These are phyloP conservation scores for Rhynchotus rufescens DNA, from an alignment of 2,797 vertebrate species.

Conservation along the genomic window DNA sequence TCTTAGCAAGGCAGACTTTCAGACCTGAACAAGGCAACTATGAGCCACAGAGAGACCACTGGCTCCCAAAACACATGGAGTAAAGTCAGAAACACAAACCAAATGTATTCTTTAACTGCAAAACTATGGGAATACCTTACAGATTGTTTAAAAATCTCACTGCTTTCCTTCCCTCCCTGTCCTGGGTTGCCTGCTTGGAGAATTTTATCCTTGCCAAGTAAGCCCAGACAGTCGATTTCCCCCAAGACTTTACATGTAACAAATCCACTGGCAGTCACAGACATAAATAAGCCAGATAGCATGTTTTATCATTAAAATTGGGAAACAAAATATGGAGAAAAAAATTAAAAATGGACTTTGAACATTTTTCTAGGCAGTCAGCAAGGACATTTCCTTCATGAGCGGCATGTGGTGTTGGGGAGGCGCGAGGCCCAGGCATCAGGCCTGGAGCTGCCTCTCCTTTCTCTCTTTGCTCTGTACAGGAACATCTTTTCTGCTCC, in stretches of 20 bases:
- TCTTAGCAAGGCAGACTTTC: neutral
- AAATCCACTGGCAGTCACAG: neutral
- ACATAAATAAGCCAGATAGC: neutral
- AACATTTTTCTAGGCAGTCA: neutral
- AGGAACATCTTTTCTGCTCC: neutral
- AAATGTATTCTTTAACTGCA: neutral
- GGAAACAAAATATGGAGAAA: neutral
- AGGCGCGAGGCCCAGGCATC: neutral
- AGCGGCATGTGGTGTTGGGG: fast-evolving
- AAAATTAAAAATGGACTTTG: neutral
- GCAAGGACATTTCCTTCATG: neutral
- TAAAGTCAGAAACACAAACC: neutral
- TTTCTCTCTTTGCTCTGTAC: conserved; percentile 2
- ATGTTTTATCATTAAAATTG: neutral
- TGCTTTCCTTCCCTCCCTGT: neutral
- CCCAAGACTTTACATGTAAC: neutral
- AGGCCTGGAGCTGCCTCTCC: neutral
- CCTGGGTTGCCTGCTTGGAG: neutral
- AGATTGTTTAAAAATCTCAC: neutral
- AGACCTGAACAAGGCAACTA: neutral
- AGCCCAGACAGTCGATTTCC: neutral
- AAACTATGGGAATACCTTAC: neutral
- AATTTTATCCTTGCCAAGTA: neutral
- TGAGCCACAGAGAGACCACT: neutral
- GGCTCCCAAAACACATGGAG: neutral